Percentiles rank a stretch among this genome's conserved stretches.
Evolutionary conservation across 2,113 vertebrate genomes (phyloP).

Genomic region (Grammomys surdaster): DNA sequence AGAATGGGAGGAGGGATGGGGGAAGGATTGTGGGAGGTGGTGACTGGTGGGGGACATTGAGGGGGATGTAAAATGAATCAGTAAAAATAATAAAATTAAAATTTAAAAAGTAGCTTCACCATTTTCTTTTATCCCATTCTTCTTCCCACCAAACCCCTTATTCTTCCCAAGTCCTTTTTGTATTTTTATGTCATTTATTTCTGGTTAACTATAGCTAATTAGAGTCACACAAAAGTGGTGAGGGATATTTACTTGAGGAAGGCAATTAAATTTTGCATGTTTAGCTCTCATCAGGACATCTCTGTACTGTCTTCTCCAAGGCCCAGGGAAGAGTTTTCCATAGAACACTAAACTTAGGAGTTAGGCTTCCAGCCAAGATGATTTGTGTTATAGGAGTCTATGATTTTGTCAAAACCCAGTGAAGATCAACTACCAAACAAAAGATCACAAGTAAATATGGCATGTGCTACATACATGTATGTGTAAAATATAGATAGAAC

Average conservation of each 20-base stretch:
- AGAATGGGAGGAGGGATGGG: too few species aligned
- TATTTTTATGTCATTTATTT: neutral
- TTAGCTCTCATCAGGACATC: neutral
- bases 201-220: neutral
- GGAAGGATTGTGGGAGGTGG: too few species aligned
- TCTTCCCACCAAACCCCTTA: neutral
- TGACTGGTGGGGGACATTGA: too few species aligned
- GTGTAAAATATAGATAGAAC: neutral
- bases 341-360: neutral
- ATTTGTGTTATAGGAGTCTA: neutral
- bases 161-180: too few species aligned
- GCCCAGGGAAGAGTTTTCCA: neutral
- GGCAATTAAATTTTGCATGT: neutral
- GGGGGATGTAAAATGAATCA: too few species aligned
- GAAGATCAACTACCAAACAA: neutral
- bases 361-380: neutral
- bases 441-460: neutral
- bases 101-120: neutral
- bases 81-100: too few species aligned
- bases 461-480: neutral
- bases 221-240: neutral
- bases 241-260: neutral
- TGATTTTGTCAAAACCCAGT: neutral
- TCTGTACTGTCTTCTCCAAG: neutral
- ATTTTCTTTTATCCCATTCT: neutral